Evolutionary conservation across 2,888 invertebrate species (phyloP), one percentile per base, ranked within the genome.

Genomic region (Morinoia aosen): DNA sequence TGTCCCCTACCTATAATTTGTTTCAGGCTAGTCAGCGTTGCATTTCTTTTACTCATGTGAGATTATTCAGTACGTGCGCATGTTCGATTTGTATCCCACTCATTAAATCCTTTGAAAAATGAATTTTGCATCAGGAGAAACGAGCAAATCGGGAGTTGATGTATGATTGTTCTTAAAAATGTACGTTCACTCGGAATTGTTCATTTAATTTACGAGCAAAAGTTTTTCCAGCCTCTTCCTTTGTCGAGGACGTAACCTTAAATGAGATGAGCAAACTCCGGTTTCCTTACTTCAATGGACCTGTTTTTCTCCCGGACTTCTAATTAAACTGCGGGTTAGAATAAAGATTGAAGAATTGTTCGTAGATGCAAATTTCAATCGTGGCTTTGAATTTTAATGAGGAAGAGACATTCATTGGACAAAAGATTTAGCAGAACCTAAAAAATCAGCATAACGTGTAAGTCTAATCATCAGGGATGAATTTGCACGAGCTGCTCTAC

Each of bases 291-390:
- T 76, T 76, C 76, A 76, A 76, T 76, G 76, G 33, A 76, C 76
- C 25, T 76, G 76, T 76, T 76, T 76, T 76, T 76, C 19, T 76
- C 8, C 76, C 10, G 76, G 76, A 25, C 76, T 33, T 76, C 76
- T 76, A 76, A 76, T 76, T 76, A 76, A 76, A 76, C 76, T 33
- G 76, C 19, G 76, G 76, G 76, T 76, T 76, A 76, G 76, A 76
- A 76, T 33, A 76, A 76, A 76, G 76, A 76, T 76, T 76, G 76
- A 33, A 76, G 12, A 76, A 16, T 76, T 33, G 8, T 76, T 33
- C 33, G 76, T 33, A 33, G 33, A 76, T 12, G 76, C 76, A 25
- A 76, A 76, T 76, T 76, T 76, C 3, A 76, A 76, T 76, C 25
- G 76, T 76, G 76, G 76, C 76, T 76, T 76, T 76, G 76, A 76